Evolutionary conservation across 2,888 invertebrate species (phyloP), one percentile per base, ranked within the genome.

Genomic region (Polydrusus pterygomalis): DNA sequence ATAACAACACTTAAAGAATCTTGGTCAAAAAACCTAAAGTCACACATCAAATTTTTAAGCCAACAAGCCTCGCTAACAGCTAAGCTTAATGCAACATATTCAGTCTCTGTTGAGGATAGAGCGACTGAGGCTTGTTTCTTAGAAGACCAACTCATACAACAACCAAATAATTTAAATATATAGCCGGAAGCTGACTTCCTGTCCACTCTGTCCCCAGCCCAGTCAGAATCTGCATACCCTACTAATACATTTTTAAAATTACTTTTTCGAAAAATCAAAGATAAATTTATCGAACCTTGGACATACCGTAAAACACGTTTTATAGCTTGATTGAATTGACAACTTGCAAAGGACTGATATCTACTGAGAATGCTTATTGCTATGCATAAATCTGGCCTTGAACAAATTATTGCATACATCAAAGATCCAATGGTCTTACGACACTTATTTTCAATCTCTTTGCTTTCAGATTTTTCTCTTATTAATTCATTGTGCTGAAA

Each of bases 61-160:
- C 84, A 83, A 18, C 82, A 51, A 10, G 80, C 60, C 60, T 85
- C 83, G 9, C 78, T 64, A 10, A 77, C 79, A 9, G 80, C 82
- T 13, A 68, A 17, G 30, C 78, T 51, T 20, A 84, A 67, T 1
- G 84, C 84, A 81, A 71, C 62, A 49, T 75, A 71, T 38, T 75
- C 75, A 15, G 75, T 71, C 45, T 71, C 75, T 2, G 67, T 84
- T 0, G 82, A 82, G 10, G 85, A 84, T 0, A 82, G 60, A 0
- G 83, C 80, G 2, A 84, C 82, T 17, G 79, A 60, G 11, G 74
- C 64, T 73, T 85, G 85, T 70, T 79, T 84, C 43, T 78, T 81
- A 9, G 83, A 82, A 7, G 70, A 65, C 84, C 84, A 85, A 83
- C 79, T 34, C 1, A 69, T 45, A 0, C 80, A 79, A 40, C 77